These are phyloP conservation scores for Cloeon dipterum DNA, from an alignment of 2,888 invertebrate species.

Conservation along the genomic window DNA sequence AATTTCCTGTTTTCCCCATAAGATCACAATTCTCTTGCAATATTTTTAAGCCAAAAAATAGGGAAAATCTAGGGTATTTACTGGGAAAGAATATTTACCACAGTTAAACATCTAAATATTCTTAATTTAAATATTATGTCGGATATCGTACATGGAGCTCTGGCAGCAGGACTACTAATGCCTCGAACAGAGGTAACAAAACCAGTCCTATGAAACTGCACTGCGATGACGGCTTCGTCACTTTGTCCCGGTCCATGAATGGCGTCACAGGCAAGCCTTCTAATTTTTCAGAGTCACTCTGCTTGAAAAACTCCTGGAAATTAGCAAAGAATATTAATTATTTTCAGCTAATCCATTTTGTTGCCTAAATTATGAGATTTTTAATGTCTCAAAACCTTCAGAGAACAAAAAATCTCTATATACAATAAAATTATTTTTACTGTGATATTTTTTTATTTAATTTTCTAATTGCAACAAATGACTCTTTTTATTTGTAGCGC, in stretches of 20 bases:
- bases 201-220: slow-evolving; percentile 66
- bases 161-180: slow-evolving; percentile 46
- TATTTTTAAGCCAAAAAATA: too few relatives aligned
- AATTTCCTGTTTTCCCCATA: too few relatives aligned
- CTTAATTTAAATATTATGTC: neutral
- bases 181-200: slow-evolving; percentile 54
- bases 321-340: neutral
- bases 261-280: slow-evolving; percentile 66
- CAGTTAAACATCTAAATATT: neutral
- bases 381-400: too few relatives aligned
- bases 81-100: neutral
- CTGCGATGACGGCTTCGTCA: slow-evolving; percentile 62
- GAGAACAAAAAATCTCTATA: too few relatives aligned
- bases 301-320: slow-evolving; percentile 44
- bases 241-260: slow-evolving; percentile 69
- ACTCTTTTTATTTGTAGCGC: too few relatives aligned
- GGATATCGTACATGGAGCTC: slow-evolving; percentile 45
- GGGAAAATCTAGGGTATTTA: too few relatives aligned
- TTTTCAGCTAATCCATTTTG: too few relatives aligned
- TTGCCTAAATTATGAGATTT: too few relatives aligned
- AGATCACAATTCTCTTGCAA: too few relatives aligned
- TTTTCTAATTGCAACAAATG: too few relatives aligned
- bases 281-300: slow-evolving; percentile 57
- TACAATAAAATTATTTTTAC: too few relatives aligned
- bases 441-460: too few relatives aligned